Evolutionary conservation across 1,140 invertebrate species (phyloP).

Genomic region (Saccostrea cuccullata): DNA sequence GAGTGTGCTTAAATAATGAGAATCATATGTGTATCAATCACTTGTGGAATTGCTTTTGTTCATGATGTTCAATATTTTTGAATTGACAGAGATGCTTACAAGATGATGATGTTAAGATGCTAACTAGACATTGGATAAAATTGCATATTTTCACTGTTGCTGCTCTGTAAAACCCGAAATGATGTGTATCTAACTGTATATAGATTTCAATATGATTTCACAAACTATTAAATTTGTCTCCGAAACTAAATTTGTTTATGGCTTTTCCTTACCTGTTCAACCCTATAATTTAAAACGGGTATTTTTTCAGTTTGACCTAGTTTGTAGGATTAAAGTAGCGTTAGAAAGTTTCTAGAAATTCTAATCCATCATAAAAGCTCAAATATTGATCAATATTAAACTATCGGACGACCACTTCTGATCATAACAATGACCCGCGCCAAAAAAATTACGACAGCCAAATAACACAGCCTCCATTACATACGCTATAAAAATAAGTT

Average conservation of each 20-base stretch:
- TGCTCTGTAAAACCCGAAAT: not conserved
- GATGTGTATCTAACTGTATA: not conserved
- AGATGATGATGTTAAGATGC: conserved; percentile 1
- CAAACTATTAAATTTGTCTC: conserved; percentile 16
- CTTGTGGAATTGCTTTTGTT: not conserved
- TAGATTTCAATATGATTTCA: not conserved
- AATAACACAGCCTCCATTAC: conserved; percentile 45
- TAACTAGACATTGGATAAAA: not conserved
- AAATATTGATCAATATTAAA: conserved; percentile 10
- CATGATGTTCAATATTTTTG: not conserved
- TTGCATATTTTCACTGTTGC: too few relatives aligned
- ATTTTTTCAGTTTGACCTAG: not conserved
- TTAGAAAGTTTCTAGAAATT: not conserved
- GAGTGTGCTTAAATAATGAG: not conserved
- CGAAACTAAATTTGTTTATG: conserved; percentile 26
- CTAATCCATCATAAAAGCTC: conserved; percentile 34
- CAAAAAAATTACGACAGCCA: conserved; percentile 69
- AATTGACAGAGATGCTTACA: not conserved
- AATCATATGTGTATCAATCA: not conserved
- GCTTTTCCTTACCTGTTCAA: conserved; percentile 31
- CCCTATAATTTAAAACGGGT: conserved; percentile 36
- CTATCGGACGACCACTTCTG: conserved; percentile 20
- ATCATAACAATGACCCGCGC: conserved; percentile 71
- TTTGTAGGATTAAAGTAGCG: not conserved
- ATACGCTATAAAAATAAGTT: conserved; percentile 51